Conservation (phyloP, 2,113 vertebrate species). For the Brachyhypopomus occidentalis region DNA sequence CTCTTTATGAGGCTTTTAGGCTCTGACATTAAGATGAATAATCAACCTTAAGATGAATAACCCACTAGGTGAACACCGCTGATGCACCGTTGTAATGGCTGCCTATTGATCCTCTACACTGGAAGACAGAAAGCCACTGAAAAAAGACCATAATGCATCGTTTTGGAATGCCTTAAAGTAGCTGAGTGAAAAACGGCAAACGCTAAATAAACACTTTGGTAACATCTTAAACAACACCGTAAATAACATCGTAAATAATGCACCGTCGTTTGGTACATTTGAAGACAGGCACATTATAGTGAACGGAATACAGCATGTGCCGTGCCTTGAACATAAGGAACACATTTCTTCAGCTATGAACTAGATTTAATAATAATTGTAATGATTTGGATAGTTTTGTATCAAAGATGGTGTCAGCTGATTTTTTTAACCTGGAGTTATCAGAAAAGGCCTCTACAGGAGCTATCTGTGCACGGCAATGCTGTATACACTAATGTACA, state of each 20-base stretch:
- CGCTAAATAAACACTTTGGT: background rate
- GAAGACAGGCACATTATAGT: no score
- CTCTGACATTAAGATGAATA: constrained; percentile 17
- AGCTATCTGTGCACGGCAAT: background rate
- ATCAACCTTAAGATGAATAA: constrained; percentile 32
- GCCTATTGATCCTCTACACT: constrained; percentile 14
- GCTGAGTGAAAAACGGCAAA: background rate
- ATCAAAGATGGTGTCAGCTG: no score
- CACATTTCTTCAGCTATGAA: no score
- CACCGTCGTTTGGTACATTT: no score
- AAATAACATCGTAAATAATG: no score
- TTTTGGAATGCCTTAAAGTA: background rate
- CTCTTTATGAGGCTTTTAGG: constrained; percentile 8
- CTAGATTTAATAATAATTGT: no score
- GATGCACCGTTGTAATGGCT: constrained; percentile 25
- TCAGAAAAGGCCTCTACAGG: background rate
- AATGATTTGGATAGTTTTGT: no score
- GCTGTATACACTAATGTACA: background rate
- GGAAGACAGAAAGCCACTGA: background rate
- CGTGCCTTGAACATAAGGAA: no score
- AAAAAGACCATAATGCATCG: background rate
- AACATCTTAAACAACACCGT: background rate
- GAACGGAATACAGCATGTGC: no score
- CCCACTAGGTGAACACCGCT: background rate
- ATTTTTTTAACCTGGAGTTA: background rate